A percentile compares a stretch with the other conserved stretches of the same genome.
Conservation (phyloP, 64 coral and sea anemone genomes). For the Montipora foliosa region DNA sequence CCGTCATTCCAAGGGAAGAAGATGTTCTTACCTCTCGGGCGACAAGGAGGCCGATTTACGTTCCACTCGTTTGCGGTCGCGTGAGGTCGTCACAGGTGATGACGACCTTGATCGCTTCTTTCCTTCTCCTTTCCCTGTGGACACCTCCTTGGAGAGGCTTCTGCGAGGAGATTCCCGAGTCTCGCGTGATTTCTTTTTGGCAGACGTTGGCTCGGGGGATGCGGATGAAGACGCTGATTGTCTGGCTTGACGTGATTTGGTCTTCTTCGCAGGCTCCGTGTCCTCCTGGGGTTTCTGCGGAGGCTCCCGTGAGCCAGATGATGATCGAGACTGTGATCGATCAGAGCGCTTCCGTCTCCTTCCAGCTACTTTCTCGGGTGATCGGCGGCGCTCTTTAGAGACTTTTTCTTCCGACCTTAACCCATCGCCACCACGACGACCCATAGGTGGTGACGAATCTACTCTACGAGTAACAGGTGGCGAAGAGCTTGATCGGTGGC, state of each 20-base stretch:
- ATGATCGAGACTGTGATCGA: slow-evolving; percentile 50
- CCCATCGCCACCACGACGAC: slow-evolving; percentile 16
- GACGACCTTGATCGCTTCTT: slow-evolving; percentile 1
- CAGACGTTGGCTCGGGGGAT: slow-evolving; percentile 34
- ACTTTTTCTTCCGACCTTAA: slow-evolving; percentile 25
- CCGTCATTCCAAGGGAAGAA: not conserved
- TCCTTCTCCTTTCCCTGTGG: not conserved
- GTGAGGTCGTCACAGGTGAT: not conserved
- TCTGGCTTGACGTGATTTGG: slow-evolving; percentile 36
- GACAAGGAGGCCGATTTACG: slow-evolving; percentile 15
- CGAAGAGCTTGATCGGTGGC: slow-evolving; percentile 51
- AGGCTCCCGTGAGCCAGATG: slow-evolving; percentile 36
- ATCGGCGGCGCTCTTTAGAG: slow-evolving; percentile 42
- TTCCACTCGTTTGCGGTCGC: slow-evolving; percentile 24
- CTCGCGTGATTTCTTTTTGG: slow-evolving; percentile 22
- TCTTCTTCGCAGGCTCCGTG: slow-evolving; percentile 40
- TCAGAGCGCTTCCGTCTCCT: not conserved
- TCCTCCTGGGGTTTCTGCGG: slow-evolving; percentile 6
- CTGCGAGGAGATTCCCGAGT: slow-evolving; percentile 24
- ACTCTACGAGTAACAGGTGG: slow-evolving; percentile 18
- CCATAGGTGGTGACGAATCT: not conserved
- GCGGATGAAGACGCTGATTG: slow-evolving; percentile 59
- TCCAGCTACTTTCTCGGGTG: slow-evolving; percentile 47
- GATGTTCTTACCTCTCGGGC: slow-evolving; percentile 11
- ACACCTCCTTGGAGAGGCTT: not conserved